phyloP scores from a whole-genome alignment of 2,888 invertebrate species.

The Melieria picta region DNA sequence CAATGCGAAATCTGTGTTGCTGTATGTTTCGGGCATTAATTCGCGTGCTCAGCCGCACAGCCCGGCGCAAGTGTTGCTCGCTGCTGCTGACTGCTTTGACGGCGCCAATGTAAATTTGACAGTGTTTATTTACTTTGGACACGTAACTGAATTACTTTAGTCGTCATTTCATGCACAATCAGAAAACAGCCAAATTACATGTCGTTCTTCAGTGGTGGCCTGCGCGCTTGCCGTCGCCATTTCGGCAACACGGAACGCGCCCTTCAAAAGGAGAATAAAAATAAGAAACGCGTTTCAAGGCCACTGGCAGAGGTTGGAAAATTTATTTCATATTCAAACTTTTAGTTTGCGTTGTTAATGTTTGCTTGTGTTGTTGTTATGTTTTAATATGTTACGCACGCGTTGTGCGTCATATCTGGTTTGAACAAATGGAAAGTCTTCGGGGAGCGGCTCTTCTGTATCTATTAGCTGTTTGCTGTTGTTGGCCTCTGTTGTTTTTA shows the following conservation, averaged over 20 bases:
- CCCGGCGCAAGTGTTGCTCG: too few species aligned
- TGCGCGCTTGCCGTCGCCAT: neutral
- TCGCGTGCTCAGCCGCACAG: too few species aligned
- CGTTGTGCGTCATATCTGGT: neutral
- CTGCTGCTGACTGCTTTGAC: too few species aligned
- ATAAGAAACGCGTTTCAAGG: neutral
- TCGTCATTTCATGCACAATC: neutral
- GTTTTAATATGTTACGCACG: neutral
- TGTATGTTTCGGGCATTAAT: too few species aligned
- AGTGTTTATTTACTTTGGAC: neutral
- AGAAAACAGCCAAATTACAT: neutral
- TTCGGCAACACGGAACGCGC: neutral
- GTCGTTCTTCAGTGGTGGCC: neutral
- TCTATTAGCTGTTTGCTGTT: neutral
- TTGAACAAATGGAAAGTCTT: constrained; percentile 2
- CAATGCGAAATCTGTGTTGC: too few species aligned
- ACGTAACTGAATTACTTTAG: neutral
- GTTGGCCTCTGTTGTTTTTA: neutral
- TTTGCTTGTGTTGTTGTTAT: neutral
- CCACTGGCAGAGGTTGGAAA: constrained; percentile 15
- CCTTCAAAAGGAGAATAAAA: neutral
- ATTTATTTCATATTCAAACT: neutral
- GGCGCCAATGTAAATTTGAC: too few species aligned
- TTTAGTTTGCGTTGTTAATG: neutral
- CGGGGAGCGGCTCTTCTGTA: neutral